Conservation (phyloP, 2,797 vertebrate species). For the Acipenser ruthenus region DNA sequence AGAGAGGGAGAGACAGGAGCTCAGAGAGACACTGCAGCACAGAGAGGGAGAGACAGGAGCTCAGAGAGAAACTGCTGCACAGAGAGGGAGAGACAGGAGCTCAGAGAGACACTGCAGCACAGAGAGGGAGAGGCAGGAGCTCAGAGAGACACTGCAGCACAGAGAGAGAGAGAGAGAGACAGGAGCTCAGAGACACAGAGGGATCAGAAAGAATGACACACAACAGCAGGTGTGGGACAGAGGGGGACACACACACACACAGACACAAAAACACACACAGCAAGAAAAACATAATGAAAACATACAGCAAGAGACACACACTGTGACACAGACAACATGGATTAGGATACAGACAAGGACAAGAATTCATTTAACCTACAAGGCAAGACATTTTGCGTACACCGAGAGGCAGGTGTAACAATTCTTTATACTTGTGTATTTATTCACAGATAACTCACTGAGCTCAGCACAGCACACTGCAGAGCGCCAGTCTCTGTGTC, state of each 20-base stretch:
- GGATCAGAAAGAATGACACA: conserved; percentile 19
- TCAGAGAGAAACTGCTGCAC: too few species aligned
- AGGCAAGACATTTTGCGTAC: too few species aligned
- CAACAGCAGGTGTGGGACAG: conserved; percentile 25
- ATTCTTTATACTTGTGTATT: too few species aligned
- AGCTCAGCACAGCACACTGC: conserved; percentile 48
- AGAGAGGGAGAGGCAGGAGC: not conserved
- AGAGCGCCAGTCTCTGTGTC: conserved; percentile 43
- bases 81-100: too few species aligned
- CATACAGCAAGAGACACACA: not conserved
- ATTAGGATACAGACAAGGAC: too few species aligned
- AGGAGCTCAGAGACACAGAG: not conserved
- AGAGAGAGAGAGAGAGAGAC: not conserved
- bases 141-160: conserved; percentile 19
- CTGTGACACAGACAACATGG: conserved; percentile 20
- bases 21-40: not conserved
- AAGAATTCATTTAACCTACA: not conserved
- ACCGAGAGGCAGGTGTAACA: too few species aligned
- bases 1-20: not conserved
- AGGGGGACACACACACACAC: too few species aligned
- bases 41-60: not conserved
- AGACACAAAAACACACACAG: too few species aligned
- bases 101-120: too few species aligned
- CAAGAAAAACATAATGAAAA: too few species aligned
- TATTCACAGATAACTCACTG: conserved; percentile 44